Percentiles rank a stretch among this genome's conserved stretches.
These are phyloP conservation scores for Otocyon megalotis DNA, from an alignment of 2,113 vertebrate genomes.

Conservation along the genomic window DNA sequence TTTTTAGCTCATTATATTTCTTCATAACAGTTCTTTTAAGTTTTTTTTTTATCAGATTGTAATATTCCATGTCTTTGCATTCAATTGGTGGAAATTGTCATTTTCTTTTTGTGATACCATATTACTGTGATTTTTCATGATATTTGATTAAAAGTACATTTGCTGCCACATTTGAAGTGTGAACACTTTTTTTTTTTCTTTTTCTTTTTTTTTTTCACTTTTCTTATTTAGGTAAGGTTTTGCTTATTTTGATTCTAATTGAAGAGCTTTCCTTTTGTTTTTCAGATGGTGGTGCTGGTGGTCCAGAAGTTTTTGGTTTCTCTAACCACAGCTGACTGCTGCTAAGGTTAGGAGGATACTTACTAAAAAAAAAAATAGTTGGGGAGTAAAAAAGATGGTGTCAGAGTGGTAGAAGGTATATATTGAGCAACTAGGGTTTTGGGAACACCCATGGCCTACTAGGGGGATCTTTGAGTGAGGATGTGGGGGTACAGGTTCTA, in stretches of 20 bases:
- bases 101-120: neutral
- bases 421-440: neutral
- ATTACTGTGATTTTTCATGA: neutral
- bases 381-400: neutral
- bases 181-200: no score
- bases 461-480: neutral
- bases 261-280: neutral
- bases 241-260: neutral
- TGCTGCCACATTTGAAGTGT: neutral
- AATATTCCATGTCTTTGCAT: neutral
- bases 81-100: neutral
- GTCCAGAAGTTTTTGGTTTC: neutral
- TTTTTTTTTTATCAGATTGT: neutral
- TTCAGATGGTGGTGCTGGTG: neutral
- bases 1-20: neutral
- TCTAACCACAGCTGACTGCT: neutral
- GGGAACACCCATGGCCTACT: neutral
- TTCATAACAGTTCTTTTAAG: neutral
- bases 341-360: neutral
- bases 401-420: neutral
- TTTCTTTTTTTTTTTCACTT: no score
- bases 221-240: neutral
- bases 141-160: neutral
- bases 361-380: neutral
- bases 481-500: neutral